Base-by-base conservation (phyloP, 1,140 invertebrate genomes). In the Wasmannia auropunctata region DNA sequence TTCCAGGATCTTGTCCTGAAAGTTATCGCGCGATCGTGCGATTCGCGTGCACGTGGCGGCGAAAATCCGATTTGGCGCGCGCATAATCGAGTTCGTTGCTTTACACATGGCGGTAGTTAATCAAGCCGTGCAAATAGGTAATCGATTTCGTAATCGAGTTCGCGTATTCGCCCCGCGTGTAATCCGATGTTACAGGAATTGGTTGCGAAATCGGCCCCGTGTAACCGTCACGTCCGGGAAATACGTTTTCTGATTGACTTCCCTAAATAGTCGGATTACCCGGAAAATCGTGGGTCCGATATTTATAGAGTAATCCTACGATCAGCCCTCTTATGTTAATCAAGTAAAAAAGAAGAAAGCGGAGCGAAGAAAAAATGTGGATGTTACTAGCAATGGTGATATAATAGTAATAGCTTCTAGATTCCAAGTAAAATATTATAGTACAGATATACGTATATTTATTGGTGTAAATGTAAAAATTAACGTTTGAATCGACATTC, bases 111-210 rank as follows among this genome's bases (percentile, higher is more conserved):
- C 63, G 77, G 46, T 56, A 69, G 60, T 80, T 80, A 80, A 80
- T 80, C 62, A 80, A 69, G 76, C 76, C n/a, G 76, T 65, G 60
- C 76, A 80, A 80, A 80, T 80, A 67, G 76, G 77, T 69, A 69
- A 80, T 80, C 77, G 77, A 80, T 69, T 69, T 56, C 46, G 62
- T 69, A 80, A 80, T 80, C 63, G 77, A 80, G 77, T 69, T 80
- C 31, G 62, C 63, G 77, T 56, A 80, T 69, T 80, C 77, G 77
- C 22, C 62, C 62, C 31, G 43, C 60, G 46, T 80, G 43, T 76
- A 79, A 79, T 80, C 46, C 43, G 58, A 79, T 34, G 75, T 79
- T 79, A 79, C 40, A 79, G 75, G 62, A 69, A 80, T 80, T 80
- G 62, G n/a, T 69, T 37, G 76, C 46, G 62, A 80, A 25, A 80